These are phyloP conservation scores for Esox lucius DNA, from an alignment of 2,797 vertebrate genomes.

Conservation along the genomic window DNA sequence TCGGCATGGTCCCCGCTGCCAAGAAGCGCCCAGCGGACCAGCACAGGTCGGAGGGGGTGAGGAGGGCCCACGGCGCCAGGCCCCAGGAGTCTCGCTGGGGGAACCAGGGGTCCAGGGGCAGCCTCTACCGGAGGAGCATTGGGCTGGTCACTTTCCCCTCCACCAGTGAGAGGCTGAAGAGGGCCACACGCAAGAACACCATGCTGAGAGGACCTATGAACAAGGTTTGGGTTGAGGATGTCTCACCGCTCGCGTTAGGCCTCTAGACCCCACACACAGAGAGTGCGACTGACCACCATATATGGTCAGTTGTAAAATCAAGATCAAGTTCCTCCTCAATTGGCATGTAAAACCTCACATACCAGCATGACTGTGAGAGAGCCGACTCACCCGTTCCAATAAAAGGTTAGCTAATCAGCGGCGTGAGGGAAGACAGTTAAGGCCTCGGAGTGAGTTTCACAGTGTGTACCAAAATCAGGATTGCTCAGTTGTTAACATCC, in stretches of 20 bases:
- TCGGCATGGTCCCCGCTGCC: slow-evolving; percentile 49
- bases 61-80: slow-evolving; percentile 71
- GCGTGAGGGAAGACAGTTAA: too few species aligned
- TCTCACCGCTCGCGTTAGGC: not conserved
- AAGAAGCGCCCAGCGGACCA: slow-evolving; percentile 63
- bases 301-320: too few species aligned
- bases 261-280: too few species aligned
- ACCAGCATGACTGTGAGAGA: too few species aligned
- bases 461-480: too few species aligned
- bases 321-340: too few species aligned
- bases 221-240: slow-evolving; percentile 54
- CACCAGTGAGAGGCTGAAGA: slow-evolving; percentile 86
- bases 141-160: slow-evolving; percentile 68
- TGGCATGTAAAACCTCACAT: too few species aligned
- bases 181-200: slow-evolving; percentile 86
- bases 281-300: too few species aligned
- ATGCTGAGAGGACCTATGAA: slow-evolving; percentile 80
- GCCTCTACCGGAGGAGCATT: slow-evolving; percentile 65
- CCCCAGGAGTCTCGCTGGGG: slow-evolving; percentile 79
- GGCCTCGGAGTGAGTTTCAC: too few species aligned
- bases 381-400: too few species aligned
- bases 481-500: too few species aligned
- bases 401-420: too few species aligned
- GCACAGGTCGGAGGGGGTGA: slow-evolving; percentile 63
- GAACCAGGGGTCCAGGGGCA: slow-evolving; percentile 57